A percentile compares a stretch with the other conserved stretches of the same genome.
Evolutionary conservation across 1,140 invertebrate species (phyloP).

Genomic region (Psix sp.): DNA sequence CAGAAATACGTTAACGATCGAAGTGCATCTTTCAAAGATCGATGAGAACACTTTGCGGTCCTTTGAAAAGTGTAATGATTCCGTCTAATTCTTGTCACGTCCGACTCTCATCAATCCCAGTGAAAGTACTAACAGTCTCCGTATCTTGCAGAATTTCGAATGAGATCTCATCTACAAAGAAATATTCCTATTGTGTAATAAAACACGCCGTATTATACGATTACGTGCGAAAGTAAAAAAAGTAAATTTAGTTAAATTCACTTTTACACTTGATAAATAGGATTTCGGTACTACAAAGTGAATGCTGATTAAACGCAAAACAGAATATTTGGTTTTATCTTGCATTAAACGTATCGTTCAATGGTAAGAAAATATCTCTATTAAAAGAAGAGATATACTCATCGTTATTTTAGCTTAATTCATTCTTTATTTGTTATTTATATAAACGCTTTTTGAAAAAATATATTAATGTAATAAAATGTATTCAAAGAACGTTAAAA

Average conservation of each 20-base stretch:
- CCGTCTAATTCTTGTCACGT: conserved; percentile 68
- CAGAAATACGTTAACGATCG: conserved; percentile 35
- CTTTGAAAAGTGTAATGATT: conserved; percentile 55
- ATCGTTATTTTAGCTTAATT: too few relatives aligned
- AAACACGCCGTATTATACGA: conserved; percentile 42
- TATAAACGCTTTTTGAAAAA: too few relatives aligned
- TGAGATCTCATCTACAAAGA: conserved; percentile 65
- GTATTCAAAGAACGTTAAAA: too few relatives aligned
- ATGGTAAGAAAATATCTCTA: too few relatives aligned
- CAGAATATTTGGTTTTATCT: too few relatives aligned
- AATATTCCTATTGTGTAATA: conserved; percentile 70
- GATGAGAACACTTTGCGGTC: conserved; percentile 42
- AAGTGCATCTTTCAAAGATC: conserved; percentile 32
- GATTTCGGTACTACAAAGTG: too few relatives aligned
- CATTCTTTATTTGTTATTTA: too few relatives aligned
- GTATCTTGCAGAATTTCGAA: conserved; percentile 66
- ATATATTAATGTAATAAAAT: too few relatives aligned
- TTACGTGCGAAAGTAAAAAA: conserved; percentile 53
- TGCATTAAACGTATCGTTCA: too few relatives aligned
- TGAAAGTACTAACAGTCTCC: conserved; percentile 69
- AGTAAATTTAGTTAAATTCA: conserved; percentile 25
- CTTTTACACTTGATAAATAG: conserved; percentile 11
- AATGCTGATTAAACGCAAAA: too few relatives aligned
- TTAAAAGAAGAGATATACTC: too few relatives aligned
- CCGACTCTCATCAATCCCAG: conserved; percentile 60